Evolutionary conservation across 2,113 vertebrate genomes (phyloP).

Genomic region (Eptatretus burgeri): DNA sequence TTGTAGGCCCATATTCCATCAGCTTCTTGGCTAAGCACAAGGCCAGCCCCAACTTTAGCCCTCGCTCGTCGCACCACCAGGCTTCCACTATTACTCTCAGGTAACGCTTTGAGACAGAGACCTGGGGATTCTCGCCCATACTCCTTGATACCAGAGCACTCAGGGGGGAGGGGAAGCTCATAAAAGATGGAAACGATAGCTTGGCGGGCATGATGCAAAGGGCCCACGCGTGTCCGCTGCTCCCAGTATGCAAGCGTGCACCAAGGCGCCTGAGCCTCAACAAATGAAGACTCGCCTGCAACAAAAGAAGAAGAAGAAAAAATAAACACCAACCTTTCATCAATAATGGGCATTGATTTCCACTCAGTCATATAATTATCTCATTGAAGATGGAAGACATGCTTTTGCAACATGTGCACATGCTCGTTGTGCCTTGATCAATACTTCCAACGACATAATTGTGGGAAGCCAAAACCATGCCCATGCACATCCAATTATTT

Average conservation of each 20-base stretch:
- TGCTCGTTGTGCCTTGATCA: too few species aligned
- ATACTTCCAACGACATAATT: too few species aligned
- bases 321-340: too few species aligned
- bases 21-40: slow-evolving; percentile 15
- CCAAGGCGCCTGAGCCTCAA: slow-evolving; percentile 11
- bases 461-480: too few species aligned
- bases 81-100: slow-evolving; percentile 7
- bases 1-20: slow-evolving; percentile 15
- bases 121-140: slow-evolving; percentile 10
- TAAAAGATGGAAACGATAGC: slow-evolving; percentile 14
- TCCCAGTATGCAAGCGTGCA: slow-evolving; percentile 25
- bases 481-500: too few species aligned
- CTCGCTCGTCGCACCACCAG: slow-evolving; percentile 9
- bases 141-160: slow-evolving; percentile 7
- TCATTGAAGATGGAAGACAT: too few species aligned
- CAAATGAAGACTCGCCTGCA: too few species aligned
- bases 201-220: slow-evolving; percentile 14
- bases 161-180: slow-evolving; percentile 10
- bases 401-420: too few species aligned
- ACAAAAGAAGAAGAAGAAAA: too few species aligned
- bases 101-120: slow-evolving; percentile 18
- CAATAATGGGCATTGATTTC: too few species aligned
- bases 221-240: slow-evolving; percentile 15
- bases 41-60: slow-evolving; percentile 16
- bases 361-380: too few species aligned